These are phyloP conservation scores for Hephaestus fuliginosus DNA, from an alignment of 2,797 vertebrate genomes.

Conservation along the genomic window DNA sequence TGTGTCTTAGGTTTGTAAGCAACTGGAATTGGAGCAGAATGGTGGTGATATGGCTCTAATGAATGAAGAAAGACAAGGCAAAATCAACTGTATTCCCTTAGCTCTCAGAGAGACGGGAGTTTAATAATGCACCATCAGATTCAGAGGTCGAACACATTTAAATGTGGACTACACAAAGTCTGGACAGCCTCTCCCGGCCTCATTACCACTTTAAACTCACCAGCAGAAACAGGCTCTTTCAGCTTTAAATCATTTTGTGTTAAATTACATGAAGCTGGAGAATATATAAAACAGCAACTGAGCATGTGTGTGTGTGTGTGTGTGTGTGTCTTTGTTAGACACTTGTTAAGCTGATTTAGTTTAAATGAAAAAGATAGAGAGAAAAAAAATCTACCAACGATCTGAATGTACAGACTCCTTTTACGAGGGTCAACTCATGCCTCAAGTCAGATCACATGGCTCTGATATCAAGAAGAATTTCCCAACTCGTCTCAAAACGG, in stretches of 20 bases:
- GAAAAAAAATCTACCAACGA: not conserved
- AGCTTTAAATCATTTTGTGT: constrained; percentile 4
- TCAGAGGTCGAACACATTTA: not conserved
- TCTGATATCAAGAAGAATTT: constrained; percentile 34
- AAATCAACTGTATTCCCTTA: not conserved
- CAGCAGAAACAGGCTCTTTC: constrained; percentile 3
- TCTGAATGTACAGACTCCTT: constrained; percentile 45
- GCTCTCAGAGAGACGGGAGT: not conserved
- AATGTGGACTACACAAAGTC: not conserved
- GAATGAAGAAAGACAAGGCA: not conserved
- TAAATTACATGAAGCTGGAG: constrained; percentile 12
- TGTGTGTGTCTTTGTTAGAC: constrained; percentile 14
- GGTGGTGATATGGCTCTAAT: not conserved
- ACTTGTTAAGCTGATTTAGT: constrained; percentile 44
- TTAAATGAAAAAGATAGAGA: constrained; percentile 17
- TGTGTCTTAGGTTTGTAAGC: not conserved
- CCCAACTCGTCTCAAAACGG: not conserved
- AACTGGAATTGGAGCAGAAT: not conserved
- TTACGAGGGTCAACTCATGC: constrained; percentile 33
- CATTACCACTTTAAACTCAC: constrained; percentile 26
- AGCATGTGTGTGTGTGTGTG: not conserved
- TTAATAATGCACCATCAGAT: not conserved
- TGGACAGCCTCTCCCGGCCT: not conserved
- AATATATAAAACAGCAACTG: constrained; percentile 19
- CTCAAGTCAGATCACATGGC: constrained; percentile 46